Evolutionary conservation across 2,797 vertebrate genomes (phyloP), one percentile per base, ranked within the genome.

Genomic region (Oceanodroma leucorhoa): DNA sequence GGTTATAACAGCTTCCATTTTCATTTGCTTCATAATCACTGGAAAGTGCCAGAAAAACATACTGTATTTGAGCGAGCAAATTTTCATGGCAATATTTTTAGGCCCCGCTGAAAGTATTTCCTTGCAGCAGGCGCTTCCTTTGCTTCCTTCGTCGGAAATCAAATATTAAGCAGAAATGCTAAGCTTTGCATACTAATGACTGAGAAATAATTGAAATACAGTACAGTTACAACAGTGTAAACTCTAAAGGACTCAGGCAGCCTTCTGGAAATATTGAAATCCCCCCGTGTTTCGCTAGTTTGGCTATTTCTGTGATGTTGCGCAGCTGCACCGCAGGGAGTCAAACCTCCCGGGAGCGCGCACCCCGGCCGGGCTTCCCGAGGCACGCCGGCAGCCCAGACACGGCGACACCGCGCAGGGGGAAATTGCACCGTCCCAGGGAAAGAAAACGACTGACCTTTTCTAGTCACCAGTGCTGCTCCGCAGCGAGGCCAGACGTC

Each of bases 1-100:
- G 80, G 87, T 76, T 69, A 29, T 21, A 89, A 78, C 65, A 88
- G 45, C 50, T 93, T 93, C 80, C 80, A 87, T 86, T 87, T 93
- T 70, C 76, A 89, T 93, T 88, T 94, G 73, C 72, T 64, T 85
- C 60, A 46, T 61, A 91, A 89, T 72, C 78, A 32, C 70, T 71
- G 55, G 34, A 29, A 93, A 89, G 58, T 72, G 62, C 38, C 88
- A 85, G 54, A 58, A 91, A 76, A 91, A 54, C 72, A 61, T 6
- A 17, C 34, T 79, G 50, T 36, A 46, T 85, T 67, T 55, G 20
- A 84, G 51, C 2, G 2, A 76, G 58, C 71, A 58, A 26, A 83
- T 87, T 53, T 91, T 93, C 53, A 34, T 24, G 61, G 79, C 41
- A 86, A 64, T 76, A 79, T 53, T 83, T 89, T 85, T 22, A 48